Evolutionary conservation across 2,113 vertebrate species (phyloP).

Genomic region (Cricetomys ansorgei): DNA sequence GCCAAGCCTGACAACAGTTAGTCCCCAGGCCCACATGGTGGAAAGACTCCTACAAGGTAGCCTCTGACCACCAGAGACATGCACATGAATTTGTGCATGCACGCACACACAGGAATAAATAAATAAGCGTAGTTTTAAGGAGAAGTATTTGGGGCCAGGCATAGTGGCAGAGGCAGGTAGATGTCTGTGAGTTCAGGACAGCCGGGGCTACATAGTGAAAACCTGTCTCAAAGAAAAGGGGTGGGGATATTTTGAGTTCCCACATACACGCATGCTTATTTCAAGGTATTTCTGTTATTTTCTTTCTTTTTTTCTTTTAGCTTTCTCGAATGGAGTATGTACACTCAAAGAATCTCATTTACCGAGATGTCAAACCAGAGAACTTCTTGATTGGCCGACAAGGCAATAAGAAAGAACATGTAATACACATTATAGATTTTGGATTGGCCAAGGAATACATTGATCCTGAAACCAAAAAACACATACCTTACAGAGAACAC

Average conservation of each 20-base stretch:
- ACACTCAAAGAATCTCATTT: slow-evolving; percentile 99
- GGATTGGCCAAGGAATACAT: slow-evolving; percentile 99
- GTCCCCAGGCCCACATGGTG: not conserved
- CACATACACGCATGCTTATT: not conserved
- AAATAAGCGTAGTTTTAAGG: not conserved
- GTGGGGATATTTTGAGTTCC: not conserved
- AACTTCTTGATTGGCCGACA: slow-evolving; percentile 99
- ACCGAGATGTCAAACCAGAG: slow-evolving; percentile 98
- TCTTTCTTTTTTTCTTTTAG: slow-evolving; percentile 81
- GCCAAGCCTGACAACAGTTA: not conserved
- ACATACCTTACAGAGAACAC: slow-evolving; percentile 99
- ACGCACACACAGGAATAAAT: not conserved
- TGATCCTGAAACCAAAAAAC: slow-evolving; percentile 99
- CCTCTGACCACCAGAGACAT: not conserved
- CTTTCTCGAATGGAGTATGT: slow-evolving; percentile 99
- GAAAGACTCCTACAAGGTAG: not conserved
- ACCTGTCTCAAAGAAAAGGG: no score
- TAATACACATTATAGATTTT: slow-evolving; percentile 99
- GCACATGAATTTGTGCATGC: not conserved
- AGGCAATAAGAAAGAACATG: slow-evolving; percentile 98
- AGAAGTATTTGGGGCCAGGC: not conserved
- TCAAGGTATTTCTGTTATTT: slow-evolving; percentile 13
- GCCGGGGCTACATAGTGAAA: not conserved
- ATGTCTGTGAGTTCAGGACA: not conserved
- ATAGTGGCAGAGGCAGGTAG: not conserved